Evolutionary conservation across 2,888 invertebrate genomes (phyloP).

Genomic region (Ectemnius lituratus): DNA sequence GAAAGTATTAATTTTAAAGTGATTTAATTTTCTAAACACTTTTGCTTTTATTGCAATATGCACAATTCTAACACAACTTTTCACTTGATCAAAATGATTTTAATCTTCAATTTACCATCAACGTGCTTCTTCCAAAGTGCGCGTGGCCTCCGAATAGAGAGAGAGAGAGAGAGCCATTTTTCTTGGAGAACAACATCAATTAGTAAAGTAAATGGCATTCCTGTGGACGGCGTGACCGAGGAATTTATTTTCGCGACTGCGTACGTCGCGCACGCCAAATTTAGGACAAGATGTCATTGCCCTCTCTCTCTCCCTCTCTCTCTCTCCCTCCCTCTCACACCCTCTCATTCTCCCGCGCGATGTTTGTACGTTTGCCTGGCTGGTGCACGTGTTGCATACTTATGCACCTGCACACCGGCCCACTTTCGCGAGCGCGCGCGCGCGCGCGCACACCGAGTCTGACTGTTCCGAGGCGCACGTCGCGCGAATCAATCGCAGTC

Average conservation of each 20-base stretch:
- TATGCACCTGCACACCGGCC: conserved; percentile 56
- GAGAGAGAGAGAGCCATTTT: too few species aligned
- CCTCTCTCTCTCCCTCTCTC: conserved; percentile 26
- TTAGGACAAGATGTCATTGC: conserved; percentile 62
- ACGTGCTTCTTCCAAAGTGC: too few species aligned
- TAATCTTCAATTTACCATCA: too few species aligned
- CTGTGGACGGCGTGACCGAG: conserved; percentile 36
- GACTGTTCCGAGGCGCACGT: too few species aligned
- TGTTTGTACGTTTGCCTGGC: conserved; percentile 39
- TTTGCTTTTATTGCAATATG: too few species aligned
- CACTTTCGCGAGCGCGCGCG: conserved; percentile 50
- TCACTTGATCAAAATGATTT: too few species aligned
- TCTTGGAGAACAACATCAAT: conserved; percentile 18
- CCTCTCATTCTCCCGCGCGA: conserved; percentile 5
- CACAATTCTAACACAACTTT: too few species aligned
- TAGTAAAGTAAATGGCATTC: conserved; percentile 27
- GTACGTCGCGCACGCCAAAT: conserved; percentile 41
- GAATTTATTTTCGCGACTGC: conserved; percentile 51
- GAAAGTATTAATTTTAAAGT: too few species aligned
- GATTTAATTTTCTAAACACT: too few species aligned
- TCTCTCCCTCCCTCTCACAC: too few species aligned
- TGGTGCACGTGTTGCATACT: conserved; percentile 49
- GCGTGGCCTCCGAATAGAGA: too few species aligned
- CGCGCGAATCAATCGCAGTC: conserved; percentile 39
- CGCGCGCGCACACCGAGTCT: conserved; percentile 32